A percentile compares a stretch with the other conserved stretches of the same genome.
Conservation (phyloP, 2,113 vertebrate species). For the Zootoca vivipara region DNA sequence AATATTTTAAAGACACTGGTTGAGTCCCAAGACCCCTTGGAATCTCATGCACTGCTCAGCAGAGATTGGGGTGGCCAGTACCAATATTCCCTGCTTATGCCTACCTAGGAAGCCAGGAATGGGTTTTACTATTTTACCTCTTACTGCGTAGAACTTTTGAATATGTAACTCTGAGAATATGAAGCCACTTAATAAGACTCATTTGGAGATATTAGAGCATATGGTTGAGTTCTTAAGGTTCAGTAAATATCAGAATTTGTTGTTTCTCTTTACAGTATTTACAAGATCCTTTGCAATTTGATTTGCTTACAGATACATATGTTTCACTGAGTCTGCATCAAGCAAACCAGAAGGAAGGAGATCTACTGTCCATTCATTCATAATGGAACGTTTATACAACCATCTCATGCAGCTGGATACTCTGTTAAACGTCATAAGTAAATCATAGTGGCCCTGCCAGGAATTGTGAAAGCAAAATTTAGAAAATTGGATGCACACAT, state of each 20-base stretch:
- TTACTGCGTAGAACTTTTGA: background rate
- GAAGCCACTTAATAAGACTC: background rate
- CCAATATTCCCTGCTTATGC: background rate
- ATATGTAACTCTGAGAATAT: background rate
- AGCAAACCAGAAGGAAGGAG: background rate
- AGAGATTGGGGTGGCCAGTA: background rate
- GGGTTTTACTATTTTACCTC: background rate
- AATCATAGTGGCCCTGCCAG: background rate
- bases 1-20: too few relatives aligned
- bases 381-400: background rate
- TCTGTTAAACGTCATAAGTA: background rate
- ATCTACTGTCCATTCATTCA: background rate
- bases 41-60: too few relatives aligned
- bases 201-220: background rate
- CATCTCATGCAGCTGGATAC: background rate
- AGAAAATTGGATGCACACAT: slow-evolving; percentile 1
- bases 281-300: background rate
- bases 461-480: background rate
- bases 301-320: background rate
- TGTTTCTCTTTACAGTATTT: background rate
- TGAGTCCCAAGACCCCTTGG: background rate
- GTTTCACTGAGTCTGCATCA: background rate
- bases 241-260: background rate
- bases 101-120: background rate
- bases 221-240: background rate